phyloP scores from a whole-genome alignment of 2,888 invertebrate genomes.

The Leptopilina drosophilae region DNA sequence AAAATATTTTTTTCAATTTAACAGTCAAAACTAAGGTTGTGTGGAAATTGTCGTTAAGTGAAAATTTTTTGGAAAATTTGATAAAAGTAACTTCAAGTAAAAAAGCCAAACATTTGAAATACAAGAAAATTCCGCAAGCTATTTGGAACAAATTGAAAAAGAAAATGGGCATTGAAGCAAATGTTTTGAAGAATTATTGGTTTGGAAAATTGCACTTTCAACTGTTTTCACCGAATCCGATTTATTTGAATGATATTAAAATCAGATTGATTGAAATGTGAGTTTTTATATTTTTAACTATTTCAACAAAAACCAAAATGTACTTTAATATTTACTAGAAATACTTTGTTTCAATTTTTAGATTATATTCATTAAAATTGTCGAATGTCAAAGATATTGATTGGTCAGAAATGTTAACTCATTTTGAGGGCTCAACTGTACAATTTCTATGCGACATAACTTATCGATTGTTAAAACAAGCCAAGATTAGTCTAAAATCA shows the following conservation, averaged over 20 bases:
- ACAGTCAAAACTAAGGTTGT: neutral
- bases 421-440: constrained; percentile 67
- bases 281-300: constrained; percentile 43
- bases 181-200: constrained; percentile 64
- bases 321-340: too few relatives aligned
- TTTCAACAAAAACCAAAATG: too few relatives aligned
- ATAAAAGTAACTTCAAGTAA: constrained; percentile 59
- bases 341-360: constrained; percentile 45
- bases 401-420: constrained; percentile 61
- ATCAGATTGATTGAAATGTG: constrained; percentile 70
- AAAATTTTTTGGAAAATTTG: constrained; percentile 61
- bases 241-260: constrained; percentile 67
- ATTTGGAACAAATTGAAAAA: constrained; percentile 67
- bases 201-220: constrained; percentile 66
- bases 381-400: constrained; percentile 58
- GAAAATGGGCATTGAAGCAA: constrained; percentile 57
- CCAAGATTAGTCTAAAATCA: neutral
- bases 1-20: neutral
- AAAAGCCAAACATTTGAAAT: constrained; percentile 64
- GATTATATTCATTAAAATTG: constrained; percentile 62
- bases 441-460: constrained; percentile 53
- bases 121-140: constrained; percentile 61
- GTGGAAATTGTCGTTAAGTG: constrained; percentile 42
- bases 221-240: constrained; percentile 63
- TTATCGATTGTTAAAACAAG: neutral